Conservation (phyloP, 1,140 invertebrate species). For the Oryzaephilus surinamensis region DNA sequence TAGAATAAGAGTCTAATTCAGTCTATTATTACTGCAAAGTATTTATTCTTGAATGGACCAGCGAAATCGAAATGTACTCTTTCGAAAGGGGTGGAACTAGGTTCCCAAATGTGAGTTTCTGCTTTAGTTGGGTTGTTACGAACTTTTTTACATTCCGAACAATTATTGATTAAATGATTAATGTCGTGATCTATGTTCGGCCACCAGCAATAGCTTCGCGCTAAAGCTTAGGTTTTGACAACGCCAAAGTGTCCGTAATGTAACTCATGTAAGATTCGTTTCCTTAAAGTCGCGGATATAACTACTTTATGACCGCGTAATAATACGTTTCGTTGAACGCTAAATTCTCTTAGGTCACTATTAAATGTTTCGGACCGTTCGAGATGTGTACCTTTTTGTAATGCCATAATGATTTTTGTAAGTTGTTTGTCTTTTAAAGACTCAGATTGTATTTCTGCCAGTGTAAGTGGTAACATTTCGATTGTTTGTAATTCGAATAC, state of each 20-base stretch:
- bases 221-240: constrained; percentile 22
- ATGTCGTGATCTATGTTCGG: constrained; percentile 21
- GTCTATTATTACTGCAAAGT: constrained; percentile 23
- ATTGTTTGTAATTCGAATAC: background rate
- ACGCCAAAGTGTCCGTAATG: constrained; percentile 15
- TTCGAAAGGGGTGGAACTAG: constrained; percentile 18
- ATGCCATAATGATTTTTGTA: background rate
- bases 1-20: constrained; percentile 28
- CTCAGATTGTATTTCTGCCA: background rate
- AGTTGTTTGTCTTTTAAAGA: constrained; percentile 11
- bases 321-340: no score
- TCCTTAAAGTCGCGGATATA: constrained; percentile 1
- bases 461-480: background rate
- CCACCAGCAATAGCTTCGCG: constrained; percentile 17
- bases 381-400: background rate
- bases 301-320: constrained; percentile 4
- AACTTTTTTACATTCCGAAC: constrained; percentile 14
- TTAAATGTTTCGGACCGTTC: background rate
- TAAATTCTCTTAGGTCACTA: no score
- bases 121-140: constrained; percentile 18
- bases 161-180: constrained; percentile 19
- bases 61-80: constrained; percentile 18
- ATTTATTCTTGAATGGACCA: constrained; percentile 14
- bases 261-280: constrained; percentile 3
- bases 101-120: constrained; percentile 18